Evolutionary conservation across 2,888 invertebrate species (phyloP).

Genomic region (Andrena camellia): DNA sequence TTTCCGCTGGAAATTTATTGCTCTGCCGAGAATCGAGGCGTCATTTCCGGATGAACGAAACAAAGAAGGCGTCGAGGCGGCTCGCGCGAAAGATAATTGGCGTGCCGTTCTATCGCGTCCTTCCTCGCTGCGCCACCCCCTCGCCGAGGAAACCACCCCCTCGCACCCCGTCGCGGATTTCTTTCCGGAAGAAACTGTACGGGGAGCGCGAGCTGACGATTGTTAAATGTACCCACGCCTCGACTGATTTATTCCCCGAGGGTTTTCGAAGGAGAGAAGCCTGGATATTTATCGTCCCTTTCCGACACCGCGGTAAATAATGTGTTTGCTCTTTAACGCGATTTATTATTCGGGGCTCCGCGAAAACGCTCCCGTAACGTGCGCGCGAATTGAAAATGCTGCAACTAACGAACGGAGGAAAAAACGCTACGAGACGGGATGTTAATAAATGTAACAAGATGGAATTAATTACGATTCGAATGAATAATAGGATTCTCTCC

Average conservation of each 20-base stretch:
- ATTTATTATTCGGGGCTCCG: conserved; percentile 52
- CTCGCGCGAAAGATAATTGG: conserved; percentile 70
- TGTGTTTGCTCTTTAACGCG: conserved; percentile 60
- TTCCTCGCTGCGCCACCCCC: conserved; percentile 25
- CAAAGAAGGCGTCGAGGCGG: conserved; percentile 65
- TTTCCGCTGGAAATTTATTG: conserved; percentile 75
- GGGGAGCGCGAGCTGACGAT: conserved; percentile 56
- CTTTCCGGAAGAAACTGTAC: conserved; percentile 40
- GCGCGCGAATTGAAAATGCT: background rate
- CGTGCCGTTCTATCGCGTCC: conserved; percentile 56
- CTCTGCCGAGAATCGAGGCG: conserved; percentile 74
- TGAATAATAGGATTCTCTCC: background rate
- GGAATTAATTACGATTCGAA: background rate
- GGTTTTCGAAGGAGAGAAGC: conserved; percentile 47
- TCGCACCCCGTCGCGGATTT: conserved; percentile 28
- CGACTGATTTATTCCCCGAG: conserved; percentile 55
- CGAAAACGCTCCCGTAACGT: conserved; percentile 24
- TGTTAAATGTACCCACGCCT: conserved; percentile 59
- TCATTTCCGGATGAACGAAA: conserved; percentile 74
- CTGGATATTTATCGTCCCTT: conserved; percentile 60
- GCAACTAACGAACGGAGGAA: background rate
- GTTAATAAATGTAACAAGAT: too few relatives aligned
- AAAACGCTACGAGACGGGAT: background rate
- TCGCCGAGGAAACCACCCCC: conserved; percentile 18
- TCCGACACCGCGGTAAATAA: conserved; percentile 58